Evolutionary conservation across 2,797 vertebrate species (phyloP).

Genomic region (Channallabes apus): DNA sequence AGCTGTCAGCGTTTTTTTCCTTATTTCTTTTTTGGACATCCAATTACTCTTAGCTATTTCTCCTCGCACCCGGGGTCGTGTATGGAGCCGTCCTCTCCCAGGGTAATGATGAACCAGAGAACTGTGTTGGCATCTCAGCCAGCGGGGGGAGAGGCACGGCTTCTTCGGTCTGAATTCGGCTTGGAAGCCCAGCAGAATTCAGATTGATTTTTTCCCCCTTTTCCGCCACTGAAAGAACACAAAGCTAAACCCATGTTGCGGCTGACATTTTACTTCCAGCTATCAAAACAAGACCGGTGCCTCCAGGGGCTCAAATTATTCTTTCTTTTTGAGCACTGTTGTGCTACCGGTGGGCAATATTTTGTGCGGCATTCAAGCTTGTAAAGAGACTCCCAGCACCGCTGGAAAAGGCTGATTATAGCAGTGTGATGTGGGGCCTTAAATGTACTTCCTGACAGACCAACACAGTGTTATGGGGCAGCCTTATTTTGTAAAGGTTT

Average conservation of each 20-base stretch:
- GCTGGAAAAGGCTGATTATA: constrained; percentile 47
- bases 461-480: constrained; percentile 14
- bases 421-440: constrained; percentile 27
- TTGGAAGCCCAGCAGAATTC: constrained; percentile 57
- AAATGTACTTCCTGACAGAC: constrained; percentile 42
- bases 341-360: constrained; percentile 52
- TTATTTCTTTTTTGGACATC: background rate
- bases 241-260: constrained; percentile 52
- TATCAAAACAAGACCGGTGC: constrained; percentile 51
- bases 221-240: constrained; percentile 55
- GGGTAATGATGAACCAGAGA: constrained; percentile 27
- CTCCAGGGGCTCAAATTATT: constrained; percentile 54
- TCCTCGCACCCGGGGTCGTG: constrained; percentile 1
- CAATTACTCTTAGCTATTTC: constrained; percentile 20
- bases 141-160: constrained; percentile 41
- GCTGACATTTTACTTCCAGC: constrained; percentile 61
- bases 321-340: constrained; percentile 55
- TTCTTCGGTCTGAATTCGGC: constrained; percentile 59
- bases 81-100: constrained; percentile 14
- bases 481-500: background rate
- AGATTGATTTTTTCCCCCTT: constrained; percentile 54
- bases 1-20: constrained; percentile 2
- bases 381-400: constrained; percentile 53
- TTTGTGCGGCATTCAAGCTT: constrained; percentile 54
- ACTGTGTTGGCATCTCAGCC: constrained; percentile 43